Conservation (phyloP, 2,113 vertebrate species). For the Proterorhinus semilunaris region DNA sequence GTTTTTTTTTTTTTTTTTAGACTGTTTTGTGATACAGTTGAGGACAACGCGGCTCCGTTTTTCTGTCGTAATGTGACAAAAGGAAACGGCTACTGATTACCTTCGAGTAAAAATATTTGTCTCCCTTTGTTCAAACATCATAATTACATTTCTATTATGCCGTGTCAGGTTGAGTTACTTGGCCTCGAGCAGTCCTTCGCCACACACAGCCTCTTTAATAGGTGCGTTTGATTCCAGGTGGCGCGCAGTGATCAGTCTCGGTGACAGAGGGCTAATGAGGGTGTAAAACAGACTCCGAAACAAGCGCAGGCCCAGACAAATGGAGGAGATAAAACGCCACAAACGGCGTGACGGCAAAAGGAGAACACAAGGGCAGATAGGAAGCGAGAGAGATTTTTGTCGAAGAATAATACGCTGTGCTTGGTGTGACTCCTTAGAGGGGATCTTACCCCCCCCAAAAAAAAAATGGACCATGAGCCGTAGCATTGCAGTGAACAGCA, state of each 20-base stretch:
- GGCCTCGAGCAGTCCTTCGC: constrained; percentile 2
- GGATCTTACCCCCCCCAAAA: too few relatives aligned
- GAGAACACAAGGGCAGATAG: constrained; percentile 4
- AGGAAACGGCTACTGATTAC: too few relatives aligned
- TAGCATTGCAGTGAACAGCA: background rate
- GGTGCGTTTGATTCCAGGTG: constrained; percentile 79
- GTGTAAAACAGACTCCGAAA: constrained; percentile 79
- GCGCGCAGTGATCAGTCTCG: constrained; percentile 83
- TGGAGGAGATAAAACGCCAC: constrained; percentile 12
- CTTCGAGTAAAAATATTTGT: too few relatives aligned
- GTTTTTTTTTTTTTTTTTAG: too few relatives aligned
- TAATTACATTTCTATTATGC: constrained; percentile 13
- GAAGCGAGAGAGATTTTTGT: background rate
- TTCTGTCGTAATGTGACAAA: too few relatives aligned
- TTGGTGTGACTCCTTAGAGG: too few relatives aligned
- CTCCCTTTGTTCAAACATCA: background rate
- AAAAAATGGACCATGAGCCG: too few relatives aligned
- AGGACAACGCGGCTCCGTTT: too few relatives aligned
- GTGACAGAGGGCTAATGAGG: constrained; percentile 86
- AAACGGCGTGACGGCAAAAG: constrained; percentile 7
- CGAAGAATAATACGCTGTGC: constrained; percentile 2
- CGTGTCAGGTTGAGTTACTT: constrained; percentile 21
- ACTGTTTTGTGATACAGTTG: too few relatives aligned
- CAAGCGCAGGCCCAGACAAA: constrained; percentile 29
- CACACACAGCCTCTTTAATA: constrained; percentile 66